Evolutionary conservation across 64 coral and sea anemone genomes (phyloP), one percentile per base, ranked within the genome.

Genomic region (Stichodactyla helianthus): DNA sequence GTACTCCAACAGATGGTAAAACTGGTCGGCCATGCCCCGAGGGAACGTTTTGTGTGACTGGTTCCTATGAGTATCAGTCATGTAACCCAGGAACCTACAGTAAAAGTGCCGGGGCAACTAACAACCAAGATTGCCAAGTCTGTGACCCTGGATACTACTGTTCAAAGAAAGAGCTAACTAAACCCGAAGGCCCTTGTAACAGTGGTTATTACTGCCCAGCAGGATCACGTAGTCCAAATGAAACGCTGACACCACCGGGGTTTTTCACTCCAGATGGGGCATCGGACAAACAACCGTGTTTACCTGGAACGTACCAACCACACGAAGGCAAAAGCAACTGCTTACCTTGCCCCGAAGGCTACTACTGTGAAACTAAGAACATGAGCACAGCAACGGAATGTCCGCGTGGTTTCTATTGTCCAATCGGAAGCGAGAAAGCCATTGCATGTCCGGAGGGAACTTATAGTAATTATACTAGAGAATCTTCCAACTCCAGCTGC

Each of bases 61-160:
- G 95, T 6, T 98, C 95, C 20, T 99, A 86, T 83, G 89, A 99
- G 70, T 99, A 92, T 82, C 86, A 93, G 55, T 94, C 97, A 57
- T 99, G 97, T 77, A 90, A 83, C 7, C 85, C 88, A 86, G 93
- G 97, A 2, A 95, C 91, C 71, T 93, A 93, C 64, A 97, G 95
- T 86, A 93, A 97, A 53, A 93, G 95, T 23, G 84, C 88, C 50
- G 97, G 97, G 55, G 97, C 93, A 14, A 99, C 97, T 67, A 99
- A 94, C 64, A 92, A 99, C 83, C 93, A 93, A 55, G 97, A 99
- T n/a, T 99, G 97, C 82, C 90, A 92, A 58, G 28, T 83, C 55
- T 99, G 97, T 44, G 93, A 99, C 71, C 87, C 84, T 26, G 97
- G 97, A 4, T 99, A 95, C 77, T 99, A 88, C 81, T 99, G 97